Evolutionary conservation across 2,113 vertebrate genomes (phyloP), one percentile per base, ranked within the genome.

Genomic region (Stigmatopora nigra): DNA sequence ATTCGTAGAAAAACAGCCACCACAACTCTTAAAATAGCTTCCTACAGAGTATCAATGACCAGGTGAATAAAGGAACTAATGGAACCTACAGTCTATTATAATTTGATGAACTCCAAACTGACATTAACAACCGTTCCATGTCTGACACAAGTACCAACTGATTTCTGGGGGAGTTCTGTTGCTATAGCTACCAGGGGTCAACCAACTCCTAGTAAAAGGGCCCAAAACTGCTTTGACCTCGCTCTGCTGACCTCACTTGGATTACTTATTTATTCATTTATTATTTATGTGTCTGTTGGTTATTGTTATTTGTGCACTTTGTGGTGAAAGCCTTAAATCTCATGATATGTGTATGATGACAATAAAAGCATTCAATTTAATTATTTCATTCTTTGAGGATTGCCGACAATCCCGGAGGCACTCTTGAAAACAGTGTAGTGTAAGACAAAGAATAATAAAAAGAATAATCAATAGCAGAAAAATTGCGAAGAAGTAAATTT

Each of bases 61-160:
- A 77, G 52, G 56, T 64, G 57, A 81, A 79, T 64, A 79, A 38
- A 76, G 65, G 61, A 45, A 57, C 69, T 76, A 77, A 81, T 79
- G 57, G 35, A 79, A 76, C 56, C 67, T 62, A 64, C 70, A 63
- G 63, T 73, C 63, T 20, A 58, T 72, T 71, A 68, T 70, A 71
- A 80, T 76, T 62, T 82, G 78, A 81, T 61, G 69, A 75, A 63
- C 79, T 83, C 48, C 49, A 76, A 77, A 72, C 12, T 80, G 77
- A 78, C 76, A 73, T 63, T 70, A 78, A 83, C 61, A 77, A 70
- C 49, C 36, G 31, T 73, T 71, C 49, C 55, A 45, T 2, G 5
- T 67, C 61, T 67, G 65, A 69, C 76, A 70, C 48, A 56, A 46
- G 68, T 13, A 63, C 15, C 64, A 79, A 52, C 61, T 65, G 47